Base-by-base conservation (phyloP, 23 tunicate species). In the Trididemnum nubilum region DNA sequence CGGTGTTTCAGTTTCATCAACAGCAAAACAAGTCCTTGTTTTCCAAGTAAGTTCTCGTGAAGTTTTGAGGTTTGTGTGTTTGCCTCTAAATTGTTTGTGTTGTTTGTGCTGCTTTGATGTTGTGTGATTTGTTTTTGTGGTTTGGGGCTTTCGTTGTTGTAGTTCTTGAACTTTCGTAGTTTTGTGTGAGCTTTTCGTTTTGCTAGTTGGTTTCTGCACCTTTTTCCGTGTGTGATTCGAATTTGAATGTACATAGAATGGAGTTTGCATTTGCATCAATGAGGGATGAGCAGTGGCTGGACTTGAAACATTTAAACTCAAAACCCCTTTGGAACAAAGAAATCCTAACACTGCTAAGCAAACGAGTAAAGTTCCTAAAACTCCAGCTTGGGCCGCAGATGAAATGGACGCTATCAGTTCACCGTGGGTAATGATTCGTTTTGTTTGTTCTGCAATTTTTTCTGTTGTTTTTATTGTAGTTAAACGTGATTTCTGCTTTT, bases 371-470 rank as follows among this genome's bases (percentile, higher is more conserved):
- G 90, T 85, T 27, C 72, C 84, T 2, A 85, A 51, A 1, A 85
- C 30, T 1, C 90, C 90, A 34, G 82, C 79, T 35, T 85, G 90
- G 0, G 78, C 90, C 1, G 90, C 90, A 33, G 84, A 52, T 7
- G 76, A 38, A n/a, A 85, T 12, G 22, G 78, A 72, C 63, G 63
- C 66, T 12, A 79, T 58, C 23, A 78, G 59, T 38, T 85, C 90
- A 23, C 81, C 65, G 35, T 57, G 51, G 24, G 90, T 85, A 36
- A 85, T 65, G 21, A 50, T 34, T 35, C 72, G 34, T 19, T 82
- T 72, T 32, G 67, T 30, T 50, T 67, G 54, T 44, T n/a, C n/a
- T n/a, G n/a, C n/a, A n/a, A n/a, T n/a, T n/a, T n/a, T n/a, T n/a
- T n/a, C 25, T n/a, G n/a, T n/a, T n/a, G n/a, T n/a, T n/a, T n/a